These are phyloP conservation scores for Drosophila kohkoa DNA, from an alignment of 1,140 invertebrate genomes.

Conservation along the genomic window DNA sequence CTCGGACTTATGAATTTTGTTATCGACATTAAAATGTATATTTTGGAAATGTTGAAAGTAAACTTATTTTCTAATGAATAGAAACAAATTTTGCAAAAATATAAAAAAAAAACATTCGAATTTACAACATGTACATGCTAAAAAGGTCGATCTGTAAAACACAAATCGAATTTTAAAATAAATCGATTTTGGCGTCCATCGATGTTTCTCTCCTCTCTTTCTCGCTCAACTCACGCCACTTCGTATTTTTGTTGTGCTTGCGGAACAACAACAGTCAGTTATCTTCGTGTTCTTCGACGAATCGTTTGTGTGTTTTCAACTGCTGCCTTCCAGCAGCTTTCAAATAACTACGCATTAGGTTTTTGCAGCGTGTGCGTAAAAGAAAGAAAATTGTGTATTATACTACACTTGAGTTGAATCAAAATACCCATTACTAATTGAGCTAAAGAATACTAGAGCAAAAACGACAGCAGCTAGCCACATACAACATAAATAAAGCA, in stretches of 20 bases:
- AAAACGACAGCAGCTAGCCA: slow-evolving; percentile 15
- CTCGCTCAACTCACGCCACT: slow-evolving; percentile 26
- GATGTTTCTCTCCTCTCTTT: slow-evolving; percentile 3
- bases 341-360: slow-evolving; percentile 74
- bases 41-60: no score
- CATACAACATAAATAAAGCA: slow-evolving; percentile 34
- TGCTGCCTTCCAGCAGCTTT: slow-evolving; percentile 38
- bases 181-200: no score
- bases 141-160: no score
- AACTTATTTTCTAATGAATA: no score
- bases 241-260: slow-evolving; percentile 46
- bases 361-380: slow-evolving; percentile 67
- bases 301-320: slow-evolving; percentile 28
- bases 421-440: slow-evolving; percentile 51
- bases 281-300: slow-evolving; percentile 51
- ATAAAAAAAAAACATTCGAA: no score
- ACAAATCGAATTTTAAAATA: no score
- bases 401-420: slow-evolving; percentile 45
- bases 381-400: slow-evolving; percentile 53
- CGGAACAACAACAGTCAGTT: slow-evolving; percentile 29
- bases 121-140: no score
- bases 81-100: no score
- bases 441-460: slow-evolving; percentile 45
- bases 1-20: no score
- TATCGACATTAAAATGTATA: no score